These are phyloP conservation scores for Nothoprocta pentlandii DNA, from an alignment of 2,113 vertebrate genomes.

Conservation along the genomic window DNA sequence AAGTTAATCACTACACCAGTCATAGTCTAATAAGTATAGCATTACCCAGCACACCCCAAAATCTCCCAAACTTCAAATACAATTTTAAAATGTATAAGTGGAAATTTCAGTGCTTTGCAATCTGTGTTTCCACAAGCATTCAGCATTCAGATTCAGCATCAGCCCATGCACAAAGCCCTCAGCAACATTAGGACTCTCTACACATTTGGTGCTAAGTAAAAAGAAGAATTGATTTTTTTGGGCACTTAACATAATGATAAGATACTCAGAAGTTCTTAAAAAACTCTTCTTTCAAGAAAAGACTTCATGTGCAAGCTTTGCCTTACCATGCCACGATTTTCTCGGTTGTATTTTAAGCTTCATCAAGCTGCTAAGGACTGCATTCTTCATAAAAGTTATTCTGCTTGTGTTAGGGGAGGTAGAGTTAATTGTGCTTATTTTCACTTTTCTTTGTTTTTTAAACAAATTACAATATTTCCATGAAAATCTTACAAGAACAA, in stretches of 20 bases:
- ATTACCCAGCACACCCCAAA: background rate
- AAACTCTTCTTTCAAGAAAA: background rate
- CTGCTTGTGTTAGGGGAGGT: background rate
- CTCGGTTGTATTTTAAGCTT: background rate
- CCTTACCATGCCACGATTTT: background rate
- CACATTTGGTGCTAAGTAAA: background rate
- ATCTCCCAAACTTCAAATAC: background rate
- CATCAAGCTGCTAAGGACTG: background rate
- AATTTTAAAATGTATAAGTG: background rate
- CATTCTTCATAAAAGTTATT: accelerated
- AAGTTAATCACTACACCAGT: background rate
- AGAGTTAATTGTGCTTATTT: background rate
- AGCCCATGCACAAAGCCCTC: background rate
- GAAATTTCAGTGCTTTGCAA: background rate
- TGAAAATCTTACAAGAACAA: background rate
- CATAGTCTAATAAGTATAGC: background rate
- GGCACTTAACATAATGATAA: background rate
- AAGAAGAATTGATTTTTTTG: background rate
- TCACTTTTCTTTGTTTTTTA: background rate
- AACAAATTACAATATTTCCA: background rate
- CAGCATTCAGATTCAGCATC: background rate
- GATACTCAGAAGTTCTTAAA: background rate
- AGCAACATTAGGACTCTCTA: background rate
- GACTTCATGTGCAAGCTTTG: background rate
- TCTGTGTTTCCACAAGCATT: background rate